phyloP scores from a whole-genome alignment of 2,797 vertebrate species.

The Moxostoma hubbsi region DNA sequence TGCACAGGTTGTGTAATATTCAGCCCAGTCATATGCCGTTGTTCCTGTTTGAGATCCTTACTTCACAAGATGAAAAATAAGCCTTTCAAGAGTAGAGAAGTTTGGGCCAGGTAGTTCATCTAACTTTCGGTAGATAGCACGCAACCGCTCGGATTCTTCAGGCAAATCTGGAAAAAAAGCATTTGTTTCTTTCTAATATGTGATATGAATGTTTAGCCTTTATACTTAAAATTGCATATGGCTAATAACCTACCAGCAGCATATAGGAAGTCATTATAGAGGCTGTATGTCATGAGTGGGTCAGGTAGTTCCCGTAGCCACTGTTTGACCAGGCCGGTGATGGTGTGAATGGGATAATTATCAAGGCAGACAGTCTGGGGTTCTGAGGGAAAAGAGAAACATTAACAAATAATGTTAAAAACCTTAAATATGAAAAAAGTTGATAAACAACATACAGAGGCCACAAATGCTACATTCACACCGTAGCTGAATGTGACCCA shows the following conservation, averaged over 20 bases:
- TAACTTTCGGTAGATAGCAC: constrained; percentile 87
- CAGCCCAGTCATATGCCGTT: not conserved
- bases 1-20: not conserved
- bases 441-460: too few relatives aligned
- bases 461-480: too few relatives aligned
- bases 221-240: not conserved
- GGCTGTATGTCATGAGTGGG: constrained; percentile 92
- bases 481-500: too few relatives aligned
- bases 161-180: constrained; percentile 82
- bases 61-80: constrained; percentile 97
- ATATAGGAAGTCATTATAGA: constrained; percentile 91
- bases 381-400: constrained; percentile 71
- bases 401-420: too few relatives aligned
- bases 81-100: constrained; percentile 88
- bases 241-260: constrained; percentile 82
- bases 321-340: constrained; percentile 91
- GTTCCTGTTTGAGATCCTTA: constrained; percentile 62
- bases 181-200: not conserved
- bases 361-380: constrained; percentile 81
- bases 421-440: too few relatives aligned
- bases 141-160: constrained; percentile 85
- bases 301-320: constrained; percentile 95
- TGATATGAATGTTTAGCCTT: not conserved
- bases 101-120: constrained; percentile 90
- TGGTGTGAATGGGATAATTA: constrained; percentile 92